phyloP scores from a whole-genome alignment of 1,140 invertebrate genomes.

The Drosophila mayri region DNA sequence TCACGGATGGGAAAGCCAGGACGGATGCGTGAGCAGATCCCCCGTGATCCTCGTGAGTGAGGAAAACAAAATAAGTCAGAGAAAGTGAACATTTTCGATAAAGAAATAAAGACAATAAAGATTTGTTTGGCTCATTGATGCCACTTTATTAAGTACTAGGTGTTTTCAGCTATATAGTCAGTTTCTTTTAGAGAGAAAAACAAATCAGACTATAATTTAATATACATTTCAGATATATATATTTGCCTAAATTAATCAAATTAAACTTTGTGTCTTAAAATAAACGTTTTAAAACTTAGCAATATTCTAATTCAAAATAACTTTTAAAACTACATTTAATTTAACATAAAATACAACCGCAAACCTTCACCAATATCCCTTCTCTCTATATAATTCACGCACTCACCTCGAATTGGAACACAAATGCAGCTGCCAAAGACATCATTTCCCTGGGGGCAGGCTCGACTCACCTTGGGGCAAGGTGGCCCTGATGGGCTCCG shows the following conservation, averaged over 20 bases:
- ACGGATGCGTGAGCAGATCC: conserved; percentile 21
- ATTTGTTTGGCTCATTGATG: not conserved
- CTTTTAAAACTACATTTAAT: too few species aligned
- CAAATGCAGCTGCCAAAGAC: conserved; percentile 55
- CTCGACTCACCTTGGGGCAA: not conserved
- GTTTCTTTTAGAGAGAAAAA: not conserved
- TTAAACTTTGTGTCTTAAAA: too few species aligned
- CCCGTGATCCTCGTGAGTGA: conserved; percentile 1
- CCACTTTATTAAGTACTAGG: not conserved
- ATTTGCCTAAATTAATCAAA: too few species aligned
- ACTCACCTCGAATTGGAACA: conserved; percentile 41
- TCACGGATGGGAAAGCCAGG: conserved; percentile 9
- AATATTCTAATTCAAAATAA: too few species aligned
- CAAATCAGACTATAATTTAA: too few species aligned
- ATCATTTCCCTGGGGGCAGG: conserved; percentile 5
- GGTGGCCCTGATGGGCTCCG: not conserved
- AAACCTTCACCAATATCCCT: too few species aligned
- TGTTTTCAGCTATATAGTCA: not conserved
- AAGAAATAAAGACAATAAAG: not conserved
- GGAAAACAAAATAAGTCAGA: not conserved
- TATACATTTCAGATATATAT: too few species aligned
- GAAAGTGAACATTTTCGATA: not conserved
- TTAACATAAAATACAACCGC: too few species aligned
- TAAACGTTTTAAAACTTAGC: too few species aligned
- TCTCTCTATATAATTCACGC: conserved; percentile 33